phyloP scores from a whole-genome alignment of 2,797 vertebrate genomes.

The Atherinosoma microstoma region DNA sequence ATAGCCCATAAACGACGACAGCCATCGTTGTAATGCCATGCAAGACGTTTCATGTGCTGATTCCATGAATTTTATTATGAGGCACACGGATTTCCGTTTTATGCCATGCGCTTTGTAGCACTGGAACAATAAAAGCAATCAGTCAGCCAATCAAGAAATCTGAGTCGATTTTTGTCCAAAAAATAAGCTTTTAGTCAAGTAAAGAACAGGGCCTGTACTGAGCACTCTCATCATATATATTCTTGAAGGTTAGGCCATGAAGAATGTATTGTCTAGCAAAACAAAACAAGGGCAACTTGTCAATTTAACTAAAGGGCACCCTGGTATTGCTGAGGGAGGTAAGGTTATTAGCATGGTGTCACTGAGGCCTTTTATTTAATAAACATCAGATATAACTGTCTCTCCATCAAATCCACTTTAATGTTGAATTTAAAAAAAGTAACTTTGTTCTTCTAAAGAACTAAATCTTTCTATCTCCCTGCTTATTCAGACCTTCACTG shows the following conservation, averaged over 20 bases:
- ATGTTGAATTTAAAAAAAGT: conserved; percentile 25
- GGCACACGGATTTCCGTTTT: conserved; percentile 65
- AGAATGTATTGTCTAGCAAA: conserved; percentile 23
- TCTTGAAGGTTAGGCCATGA: conserved; percentile 20
- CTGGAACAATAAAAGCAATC: conserved; percentile 76
- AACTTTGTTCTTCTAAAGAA: conserved; percentile 30
- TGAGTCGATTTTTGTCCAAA: conserved; percentile 59
- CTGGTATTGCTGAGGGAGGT: conserved; percentile 6
- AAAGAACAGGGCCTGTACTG: conserved; percentile 13
- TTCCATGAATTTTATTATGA: conserved; percentile 70
- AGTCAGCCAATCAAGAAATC: conserved; percentile 62
- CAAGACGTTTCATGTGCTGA: conserved; percentile 74
- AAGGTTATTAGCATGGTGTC: conserved; percentile 30
- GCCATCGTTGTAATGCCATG: conserved; percentile 74
- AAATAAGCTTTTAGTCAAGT: conserved; percentile 2
- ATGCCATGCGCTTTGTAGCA: conserved; percentile 70
- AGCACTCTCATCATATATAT: conserved; percentile 23
- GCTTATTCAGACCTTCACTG: background rate
- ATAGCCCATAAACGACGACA: conserved; percentile 65
- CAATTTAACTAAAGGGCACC: conserved; percentile 19
- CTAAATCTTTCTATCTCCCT: background rate
- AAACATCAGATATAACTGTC: conserved; percentile 21
- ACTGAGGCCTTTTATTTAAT: conserved; percentile 33
- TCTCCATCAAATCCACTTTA: conserved; percentile 33
- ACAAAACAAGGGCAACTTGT: conserved; percentile 18